These are phyloP conservation scores for Aphelinus certus DNA, from an alignment of 1,140 invertebrate genomes.

Conservation along the genomic window DNA sequence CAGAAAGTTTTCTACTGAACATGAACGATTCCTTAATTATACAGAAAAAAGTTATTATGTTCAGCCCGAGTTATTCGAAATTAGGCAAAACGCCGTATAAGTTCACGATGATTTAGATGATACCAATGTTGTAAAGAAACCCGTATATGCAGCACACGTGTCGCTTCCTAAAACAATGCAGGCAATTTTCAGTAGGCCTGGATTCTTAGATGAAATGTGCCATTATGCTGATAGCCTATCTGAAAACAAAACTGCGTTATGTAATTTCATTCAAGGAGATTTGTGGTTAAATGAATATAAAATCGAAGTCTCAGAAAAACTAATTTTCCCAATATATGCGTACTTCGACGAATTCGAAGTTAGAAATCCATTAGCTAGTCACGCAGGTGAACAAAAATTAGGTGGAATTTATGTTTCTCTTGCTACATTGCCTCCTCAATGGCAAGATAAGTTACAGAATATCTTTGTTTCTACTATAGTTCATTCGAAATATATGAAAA, in stretches of 20 bases:
- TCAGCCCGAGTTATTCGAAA: background rate
- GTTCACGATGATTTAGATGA: background rate
- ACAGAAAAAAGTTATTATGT: background rate
- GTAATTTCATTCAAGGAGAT: conserved; percentile 8
- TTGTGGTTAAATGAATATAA: conserved; percentile 23
- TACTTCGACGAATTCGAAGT: conserved; percentile 44
- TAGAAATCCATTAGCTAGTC: conserved; percentile 38
- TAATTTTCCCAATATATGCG: conserved; percentile 35
- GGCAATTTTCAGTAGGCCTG: conserved; percentile 12
- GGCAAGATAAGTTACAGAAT: conserved; percentile 24
- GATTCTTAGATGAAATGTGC: background rate
- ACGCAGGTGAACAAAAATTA: conserved; percentile 45
- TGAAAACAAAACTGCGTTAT: background rate
- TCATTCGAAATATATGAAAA: conserved; percentile 39
- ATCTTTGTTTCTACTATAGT: conserved; percentile 22
- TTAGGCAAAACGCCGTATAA: background rate
- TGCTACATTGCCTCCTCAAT: conserved; percentile 20
- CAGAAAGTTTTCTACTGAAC: background rate
- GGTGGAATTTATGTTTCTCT: conserved; percentile 38
- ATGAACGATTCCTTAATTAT: background rate
- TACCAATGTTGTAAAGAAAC: conserved; percentile 27
- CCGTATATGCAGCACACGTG: conserved; percentile 30
- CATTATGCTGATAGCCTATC: background rate
- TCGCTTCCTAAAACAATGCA: conserved; percentile 30
- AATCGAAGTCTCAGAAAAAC: conserved; percentile 10